Percentiles rank a stretch among this genome's conserved stretches.
These are phyloP conservation scores for Psittacula cyanocephala DNA, from an alignment of 2,113 vertebrate species.

Conservation along the genomic window DNA sequence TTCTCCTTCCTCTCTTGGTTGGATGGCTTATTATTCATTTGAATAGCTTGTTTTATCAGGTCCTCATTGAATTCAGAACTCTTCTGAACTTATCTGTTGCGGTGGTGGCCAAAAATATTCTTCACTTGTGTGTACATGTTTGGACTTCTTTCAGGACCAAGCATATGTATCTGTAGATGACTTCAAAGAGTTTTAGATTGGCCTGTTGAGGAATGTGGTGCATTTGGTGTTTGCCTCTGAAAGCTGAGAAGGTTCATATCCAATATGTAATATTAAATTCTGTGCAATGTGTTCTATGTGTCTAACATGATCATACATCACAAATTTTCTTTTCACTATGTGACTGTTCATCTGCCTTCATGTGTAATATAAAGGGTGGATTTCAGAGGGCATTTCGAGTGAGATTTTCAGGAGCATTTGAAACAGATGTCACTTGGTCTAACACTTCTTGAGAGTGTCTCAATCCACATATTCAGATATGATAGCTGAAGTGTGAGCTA, in stretches of 20 bases:
- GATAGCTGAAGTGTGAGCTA: not conserved
- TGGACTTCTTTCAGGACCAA: not conserved
- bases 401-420: not conserved
- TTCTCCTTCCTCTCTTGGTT: not conserved
- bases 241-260: not conserved
- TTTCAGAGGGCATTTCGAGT: not conserved
- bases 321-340: not conserved
- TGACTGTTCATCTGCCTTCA: not conserved
- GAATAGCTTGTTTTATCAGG: not conserved
- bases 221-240: not conserved
- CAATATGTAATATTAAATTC: accelerated
- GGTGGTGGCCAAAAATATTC: not conserved
- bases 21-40: not conserved
- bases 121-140: not conserved
- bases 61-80: not conserved
- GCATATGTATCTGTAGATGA: no score
- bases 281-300: not conserved
- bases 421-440: not conserved
- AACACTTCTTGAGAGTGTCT: not conserved
- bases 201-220: not conserved
- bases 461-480: not conserved
- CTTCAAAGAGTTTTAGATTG: not conserved
- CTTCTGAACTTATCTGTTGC: not conserved
- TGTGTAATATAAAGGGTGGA: accelerated
- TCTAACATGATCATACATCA: not conserved